Conservation (phyloP, 64 coral and sea anemone species). For the Porites lutea region DNA sequence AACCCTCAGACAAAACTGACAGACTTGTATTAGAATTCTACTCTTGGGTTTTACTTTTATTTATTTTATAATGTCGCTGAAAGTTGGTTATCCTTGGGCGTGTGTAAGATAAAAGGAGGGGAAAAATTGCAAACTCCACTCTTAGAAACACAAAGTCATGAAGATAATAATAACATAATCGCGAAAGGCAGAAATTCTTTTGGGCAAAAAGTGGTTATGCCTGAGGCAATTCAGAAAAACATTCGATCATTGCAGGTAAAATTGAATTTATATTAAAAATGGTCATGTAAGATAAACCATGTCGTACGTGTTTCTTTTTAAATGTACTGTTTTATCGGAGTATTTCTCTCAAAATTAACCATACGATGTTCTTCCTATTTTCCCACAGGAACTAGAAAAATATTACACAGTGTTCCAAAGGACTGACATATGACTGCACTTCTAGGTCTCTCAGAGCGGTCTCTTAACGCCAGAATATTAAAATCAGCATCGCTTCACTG, state of each 20-base stretch:
- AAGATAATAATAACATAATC: background rate
- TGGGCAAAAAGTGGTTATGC: background rate
- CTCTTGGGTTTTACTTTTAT: background rate
- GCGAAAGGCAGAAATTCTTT: background rate
- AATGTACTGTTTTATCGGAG: slow-evolving; percentile 30
- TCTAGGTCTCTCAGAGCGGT: background rate
- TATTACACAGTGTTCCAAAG: slow-evolving; percentile 39
- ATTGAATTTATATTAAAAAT: background rate
- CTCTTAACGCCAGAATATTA: too few relatives aligned
- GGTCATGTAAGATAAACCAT: background rate
- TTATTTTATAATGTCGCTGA: background rate
- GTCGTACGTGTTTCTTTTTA: background rate
- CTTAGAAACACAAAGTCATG: background rate
- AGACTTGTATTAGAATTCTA: background rate
- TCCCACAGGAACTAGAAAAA: slow-evolving; percentile 47
- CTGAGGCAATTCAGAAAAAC: background rate
- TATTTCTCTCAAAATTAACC: slow-evolving; percentile 12
- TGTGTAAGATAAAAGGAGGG: background rate
- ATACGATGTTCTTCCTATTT: slow-evolving; percentile 33
- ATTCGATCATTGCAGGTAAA: background rate
- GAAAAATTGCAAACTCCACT: background rate
- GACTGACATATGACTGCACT: background rate
- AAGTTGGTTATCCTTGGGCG: background rate
- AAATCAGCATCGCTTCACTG: too few relatives aligned
- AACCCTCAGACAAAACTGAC: background rate